Base-by-base conservation (phyloP, 2,888 invertebrate genomes). In the Geotrupes spiniger region DNA sequence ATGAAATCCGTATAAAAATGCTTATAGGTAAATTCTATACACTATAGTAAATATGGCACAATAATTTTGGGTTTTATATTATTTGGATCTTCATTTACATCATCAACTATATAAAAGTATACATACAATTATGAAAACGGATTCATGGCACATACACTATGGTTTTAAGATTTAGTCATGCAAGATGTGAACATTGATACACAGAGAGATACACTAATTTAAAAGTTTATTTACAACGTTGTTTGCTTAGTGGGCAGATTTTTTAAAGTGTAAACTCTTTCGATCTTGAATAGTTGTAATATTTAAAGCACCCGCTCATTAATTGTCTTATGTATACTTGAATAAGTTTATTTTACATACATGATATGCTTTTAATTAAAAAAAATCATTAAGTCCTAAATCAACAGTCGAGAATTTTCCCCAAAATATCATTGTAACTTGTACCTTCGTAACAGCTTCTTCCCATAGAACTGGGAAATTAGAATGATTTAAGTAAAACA, bases 401-500 rank as follows among this genome's bases (percentile, higher is more conserved):
- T n/a, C n/a, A n/a, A n/a, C n/a, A n/a, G n/a, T n/a, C n/a, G n/a
- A n/a, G n/a, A 27, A 28, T 27, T 41, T 28, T 6, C 15, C 25
- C 14, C 26, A 41, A 26, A 26, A 25, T 11, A 41, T 27, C 28
- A 37, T n/a, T 28, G 21, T 9, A 40, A 14, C 15, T 11, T 33
- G 29, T 37, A 44, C 29, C 42, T 12, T 12, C 33, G 9, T 33
- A 33, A 33, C 36, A 28, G 40, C 36, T 39, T 46, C 53, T 50
- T 48, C 66, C 60, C 70, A 70, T 70, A 70, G 63, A 70, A 70
- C 70, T 70, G 68, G 65, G 66, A 60, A 63, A 58, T 54, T 21
- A 51, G 52, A 52, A 52, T 49, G 46, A 46, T 53, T 41, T 26
- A 42, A 46, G 50, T 50, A 49, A 33, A 33, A 29, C 21, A 42